Evolutionary conservation across 2,113 vertebrate species (phyloP).

Genomic region (Platichthys stellatus): DNA sequence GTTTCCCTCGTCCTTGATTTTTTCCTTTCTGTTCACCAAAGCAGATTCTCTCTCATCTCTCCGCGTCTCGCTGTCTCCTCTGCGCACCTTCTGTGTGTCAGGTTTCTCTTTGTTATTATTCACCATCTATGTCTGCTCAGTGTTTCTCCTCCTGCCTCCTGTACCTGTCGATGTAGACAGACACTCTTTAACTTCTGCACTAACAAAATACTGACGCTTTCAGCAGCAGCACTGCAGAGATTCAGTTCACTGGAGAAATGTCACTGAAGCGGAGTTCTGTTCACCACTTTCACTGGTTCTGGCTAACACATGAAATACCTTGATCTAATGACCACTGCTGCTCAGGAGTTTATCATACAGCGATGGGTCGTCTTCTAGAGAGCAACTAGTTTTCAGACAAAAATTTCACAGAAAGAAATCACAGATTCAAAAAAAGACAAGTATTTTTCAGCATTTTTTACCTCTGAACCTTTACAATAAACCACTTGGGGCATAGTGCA

Average conservation of each 20-base stretch:
- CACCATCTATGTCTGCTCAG: not conserved
- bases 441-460: too few species aligned
- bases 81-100: not conserved
- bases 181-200: not conserved
- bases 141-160: not conserved
- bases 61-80: not conserved
- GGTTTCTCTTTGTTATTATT: conserved; percentile 10
- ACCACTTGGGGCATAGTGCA: too few species aligned
- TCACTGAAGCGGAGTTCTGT: not conserved
- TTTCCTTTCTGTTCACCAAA: conserved; percentile 22
- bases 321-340: too few species aligned
- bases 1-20: conserved; percentile 7
- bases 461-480: too few species aligned
- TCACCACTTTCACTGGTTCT: too few species aligned
- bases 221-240: not conserved
- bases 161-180: not conserved
- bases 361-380: too few species aligned
- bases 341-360: too few species aligned
- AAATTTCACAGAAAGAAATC: too few species aligned
- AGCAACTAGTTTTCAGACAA: too few species aligned
- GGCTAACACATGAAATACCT: too few species aligned
- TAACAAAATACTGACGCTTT: not conserved
- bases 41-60: conserved; percentile 17
- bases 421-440: too few species aligned
- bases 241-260: not conserved